Percentiles rank a stretch among this genome's conserved stretches.
Evolutionary conservation across 1,140 invertebrate genomes (phyloP).

Genomic region (Diachasmimorpha longicaudata): DNA sequence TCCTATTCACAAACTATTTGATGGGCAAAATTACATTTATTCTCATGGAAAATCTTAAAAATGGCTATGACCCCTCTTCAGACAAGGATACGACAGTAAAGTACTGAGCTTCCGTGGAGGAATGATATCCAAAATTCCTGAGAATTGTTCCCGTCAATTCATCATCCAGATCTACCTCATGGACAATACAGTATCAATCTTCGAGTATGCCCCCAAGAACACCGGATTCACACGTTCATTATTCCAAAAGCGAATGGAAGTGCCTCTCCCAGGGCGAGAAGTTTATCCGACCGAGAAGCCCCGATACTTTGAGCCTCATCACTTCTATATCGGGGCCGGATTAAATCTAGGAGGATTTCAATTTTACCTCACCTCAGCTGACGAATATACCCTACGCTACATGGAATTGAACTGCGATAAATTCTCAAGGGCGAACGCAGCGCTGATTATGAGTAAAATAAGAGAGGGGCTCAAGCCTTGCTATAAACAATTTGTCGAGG

Average conservation of each 20-base stretch:
- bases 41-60: too few species aligned
- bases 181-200: constrained; percentile 85
- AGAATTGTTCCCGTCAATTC: constrained; percentile 75
- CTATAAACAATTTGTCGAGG: constrained; percentile 77
- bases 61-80: too few species aligned
- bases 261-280: constrained; percentile 78
- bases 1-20: too few species aligned
- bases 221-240: constrained; percentile 74
- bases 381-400: constrained; percentile 85
- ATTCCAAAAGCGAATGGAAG: constrained; percentile 69
- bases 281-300: constrained; percentile 73
- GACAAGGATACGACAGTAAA: constrained; percentile 75
- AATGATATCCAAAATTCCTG: constrained; percentile 73
- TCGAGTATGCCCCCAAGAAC: constrained; percentile 77
- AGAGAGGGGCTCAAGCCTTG: constrained; percentile 67
- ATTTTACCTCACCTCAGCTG: constrained; percentile 79
- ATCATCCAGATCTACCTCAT: constrained; percentile 82
- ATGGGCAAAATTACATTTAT: too few species aligned
- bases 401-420: constrained; percentile 82
- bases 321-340: constrained; percentile 82
- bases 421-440: constrained; percentile 75
- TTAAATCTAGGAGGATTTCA: constrained; percentile 78
- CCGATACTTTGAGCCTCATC: constrained; percentile 73
- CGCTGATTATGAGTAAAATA: constrained; percentile 74
- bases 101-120: constrained; percentile 80